These are phyloP conservation scores for Drosophila auraria DNA, from an alignment of 1,140 invertebrate species.

Conservation along the genomic window DNA sequence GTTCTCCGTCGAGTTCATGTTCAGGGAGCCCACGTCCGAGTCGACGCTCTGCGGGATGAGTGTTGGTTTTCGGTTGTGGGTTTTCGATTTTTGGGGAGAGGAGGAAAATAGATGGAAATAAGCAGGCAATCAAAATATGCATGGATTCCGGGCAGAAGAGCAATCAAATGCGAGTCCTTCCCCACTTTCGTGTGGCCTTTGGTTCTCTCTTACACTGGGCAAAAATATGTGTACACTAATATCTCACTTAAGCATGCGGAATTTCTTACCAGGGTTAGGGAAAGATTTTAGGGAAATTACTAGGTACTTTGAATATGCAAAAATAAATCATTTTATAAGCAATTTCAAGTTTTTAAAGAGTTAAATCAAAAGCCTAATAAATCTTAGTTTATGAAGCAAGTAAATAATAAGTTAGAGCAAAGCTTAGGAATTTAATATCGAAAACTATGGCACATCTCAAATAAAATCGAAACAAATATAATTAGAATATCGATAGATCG, in stretches of 20 bases:
- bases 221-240: background rate
- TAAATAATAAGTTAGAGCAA: too few species aligned
- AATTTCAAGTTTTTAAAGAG: background rate
- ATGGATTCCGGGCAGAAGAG: constrained; percentile 40
- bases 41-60: constrained; percentile 89
- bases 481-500: background rate
- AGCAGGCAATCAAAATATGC: constrained; percentile 54
- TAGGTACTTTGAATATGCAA: background rate
- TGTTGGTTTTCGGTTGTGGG: background rate
- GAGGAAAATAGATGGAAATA: constrained; percentile 24
- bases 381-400: too few species aligned
- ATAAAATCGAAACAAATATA: background rate
- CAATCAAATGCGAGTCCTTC: constrained; percentile 30
- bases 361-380: too few species aligned
- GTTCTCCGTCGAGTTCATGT: constrained; percentile 89
- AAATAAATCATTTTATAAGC: background rate
- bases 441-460: too few species aligned
- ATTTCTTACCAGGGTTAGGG: background rate
- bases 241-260: background rate
- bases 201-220: constrained; percentile 16
- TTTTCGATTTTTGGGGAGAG: background rate
- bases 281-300: background rate
- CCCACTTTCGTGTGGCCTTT: constrained; percentile 28
- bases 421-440: too few species aligned
- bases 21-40: constrained; percentile 90